Base-by-base conservation (phyloP, 2,888 invertebrate species). In the Ormyrus labotus region DNA sequence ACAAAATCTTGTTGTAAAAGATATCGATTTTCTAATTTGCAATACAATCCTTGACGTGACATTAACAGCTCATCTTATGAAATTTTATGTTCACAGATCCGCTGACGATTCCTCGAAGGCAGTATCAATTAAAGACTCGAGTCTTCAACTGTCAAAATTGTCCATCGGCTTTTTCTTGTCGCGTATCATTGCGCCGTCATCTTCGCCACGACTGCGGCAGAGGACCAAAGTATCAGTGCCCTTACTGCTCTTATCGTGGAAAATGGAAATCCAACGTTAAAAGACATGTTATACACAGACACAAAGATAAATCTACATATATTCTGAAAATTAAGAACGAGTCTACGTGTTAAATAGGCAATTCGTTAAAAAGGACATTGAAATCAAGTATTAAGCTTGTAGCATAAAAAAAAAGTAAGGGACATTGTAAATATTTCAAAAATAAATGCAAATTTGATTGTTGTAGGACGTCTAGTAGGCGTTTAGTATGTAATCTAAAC, bases 181-280 rank as follows among this genome's bases (percentile, higher is more conserved):
- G 7, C 2, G 8, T 61, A 0, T 69, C 69, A 2, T 10, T 76
- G n/a, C 68, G 76, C 5, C 68, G 61, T 19, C 76, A 77, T 10
- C 9, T 77, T 2, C 19, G 69, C 0, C 47, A 87, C 83, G 91
- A 91, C 74, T 90, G 91, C 78, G 89, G 88, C 5, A 87, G 88
- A 82, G 84, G 81, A 2, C 88, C 90, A 8, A 85, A 88, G 73
- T 90, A 90, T 76, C 86, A 85, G 63, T 91, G 91, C 78, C 87
- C 88, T 8, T 86, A 87, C 64, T 91, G 90, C 80, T 79, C 82
- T 6, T 87, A 86, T 64, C 68, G 74, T 9, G 53, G 73, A 8
- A 79, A 69, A 45, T 63, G 74, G 68, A 74, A 68, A 47, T 19
- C 73, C 2, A 55, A 79, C n/a, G 60, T 79, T 10, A 64, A 74